Evolutionary conservation across 2,113 vertebrate species (phyloP).

Genomic region (Galeopterus variegatus): DNA sequence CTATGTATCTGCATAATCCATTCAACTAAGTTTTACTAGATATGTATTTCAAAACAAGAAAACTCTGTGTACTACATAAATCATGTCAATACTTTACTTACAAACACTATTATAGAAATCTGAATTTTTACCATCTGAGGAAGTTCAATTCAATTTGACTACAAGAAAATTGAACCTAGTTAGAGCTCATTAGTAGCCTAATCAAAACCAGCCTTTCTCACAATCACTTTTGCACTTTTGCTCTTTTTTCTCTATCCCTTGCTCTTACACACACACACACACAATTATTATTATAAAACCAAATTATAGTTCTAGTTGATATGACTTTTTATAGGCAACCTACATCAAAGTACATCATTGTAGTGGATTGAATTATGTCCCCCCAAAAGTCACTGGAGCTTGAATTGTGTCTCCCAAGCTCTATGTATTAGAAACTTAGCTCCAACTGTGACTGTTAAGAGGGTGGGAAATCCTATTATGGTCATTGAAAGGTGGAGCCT

Average conservation of each 20-base stretch:
- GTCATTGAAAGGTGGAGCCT: no score
- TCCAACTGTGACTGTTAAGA: no score
- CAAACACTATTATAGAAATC: background rate
- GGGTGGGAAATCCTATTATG: no score
- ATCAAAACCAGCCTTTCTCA: background rate
- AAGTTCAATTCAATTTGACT: background rate
- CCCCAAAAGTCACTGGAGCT: no score
- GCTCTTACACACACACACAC: background rate
- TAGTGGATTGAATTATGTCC: no score
- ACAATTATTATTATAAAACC: background rate
- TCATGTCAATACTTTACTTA: background rate
- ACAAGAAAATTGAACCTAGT: background rate
- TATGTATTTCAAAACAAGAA: background rate
- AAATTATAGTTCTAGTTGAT: background rate
- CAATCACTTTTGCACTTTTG: background rate
- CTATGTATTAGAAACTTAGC: no score
- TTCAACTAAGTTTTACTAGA: background rate
- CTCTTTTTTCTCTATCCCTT: background rate
- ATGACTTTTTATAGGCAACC: background rate
- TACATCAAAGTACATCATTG: background rate
- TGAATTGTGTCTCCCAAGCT: no score
- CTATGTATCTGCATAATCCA: background rate
- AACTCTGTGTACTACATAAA: background rate
- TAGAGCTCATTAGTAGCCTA: background rate
- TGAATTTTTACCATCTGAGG: background rate